Percentiles rank a stretch among this genome's conserved stretches.
Conservation (phyloP, 2,113 vertebrate genomes). For the Tupaia chinensis region DNA sequence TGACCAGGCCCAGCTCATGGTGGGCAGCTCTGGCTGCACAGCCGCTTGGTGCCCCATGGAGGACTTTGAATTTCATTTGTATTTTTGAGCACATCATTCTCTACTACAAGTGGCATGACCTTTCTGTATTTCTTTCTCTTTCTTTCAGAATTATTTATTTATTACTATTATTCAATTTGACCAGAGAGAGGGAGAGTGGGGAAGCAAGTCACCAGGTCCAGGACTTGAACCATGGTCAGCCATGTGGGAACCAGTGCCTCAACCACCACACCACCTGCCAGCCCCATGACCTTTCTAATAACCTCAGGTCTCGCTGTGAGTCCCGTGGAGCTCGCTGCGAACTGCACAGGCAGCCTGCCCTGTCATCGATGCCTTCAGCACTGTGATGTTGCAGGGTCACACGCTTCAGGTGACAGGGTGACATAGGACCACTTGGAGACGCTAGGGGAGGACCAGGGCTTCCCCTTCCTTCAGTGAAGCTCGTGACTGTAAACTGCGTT, state of each 20-base stretch:
- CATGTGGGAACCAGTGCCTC: no score
- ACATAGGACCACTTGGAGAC: neutral
- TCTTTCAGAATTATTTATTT: no score
- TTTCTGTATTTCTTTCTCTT: neutral
- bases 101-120: neutral
- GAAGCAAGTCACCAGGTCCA: no score
- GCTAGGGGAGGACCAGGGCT: no score
- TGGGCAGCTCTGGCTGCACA: accelerated
- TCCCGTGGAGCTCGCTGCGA: neutral
- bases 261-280: no score
- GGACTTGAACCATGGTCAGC: no score
- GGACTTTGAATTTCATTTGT: neutral
- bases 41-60: neutral
- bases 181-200: no score
- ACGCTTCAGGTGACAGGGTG: neutral
- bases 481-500: neutral
- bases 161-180: no score
- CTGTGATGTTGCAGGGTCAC: neutral
- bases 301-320: neutral
- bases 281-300: no score
- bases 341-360: neutral
- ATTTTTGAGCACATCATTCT: neutral
- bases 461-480: neutral
- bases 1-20: neutral
- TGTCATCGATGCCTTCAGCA: neutral